These are phyloP conservation scores for Auanema sp. DNA, from an alignment of 2,888 invertebrate genomes.

Conservation along the genomic window DNA sequence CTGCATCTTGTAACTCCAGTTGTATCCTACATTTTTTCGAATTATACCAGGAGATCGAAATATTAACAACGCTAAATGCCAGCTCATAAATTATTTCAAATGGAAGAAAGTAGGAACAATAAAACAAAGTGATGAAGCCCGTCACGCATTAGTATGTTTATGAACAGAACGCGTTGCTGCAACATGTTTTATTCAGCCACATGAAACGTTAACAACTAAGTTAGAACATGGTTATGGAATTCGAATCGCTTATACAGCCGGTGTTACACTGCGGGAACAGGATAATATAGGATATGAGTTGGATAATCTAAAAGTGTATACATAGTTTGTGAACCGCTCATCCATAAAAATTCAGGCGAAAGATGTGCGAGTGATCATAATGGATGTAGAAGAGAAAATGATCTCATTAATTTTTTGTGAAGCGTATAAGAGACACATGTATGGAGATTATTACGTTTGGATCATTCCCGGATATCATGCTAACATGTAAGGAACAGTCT, in stretches of 20 bases:
- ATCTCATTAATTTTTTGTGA: slow-evolving; percentile 72
- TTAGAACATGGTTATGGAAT: slow-evolving; percentile 54
- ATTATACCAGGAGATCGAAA: slow-evolving; percentile 60
- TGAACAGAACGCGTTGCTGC: neutral
- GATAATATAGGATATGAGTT: slow-evolving; percentile 53
- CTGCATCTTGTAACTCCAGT: too few species aligned
- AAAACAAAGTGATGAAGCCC: slow-evolving; percentile 85
- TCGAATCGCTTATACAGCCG: slow-evolving; percentile 59
- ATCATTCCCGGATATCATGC: slow-evolving; percentile 77
- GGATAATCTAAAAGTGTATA: slow-evolving; percentile 55
- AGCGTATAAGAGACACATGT: slow-evolving; percentile 70
- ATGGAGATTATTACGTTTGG: slow-evolving; percentile 91
- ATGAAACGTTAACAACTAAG: slow-evolving; percentile 58
- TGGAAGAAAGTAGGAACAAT: slow-evolving; percentile 97
- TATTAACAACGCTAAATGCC: slow-evolving; percentile 68
- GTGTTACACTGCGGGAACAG: slow-evolving; percentile 54
- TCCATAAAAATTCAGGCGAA: slow-evolving; percentile 69
- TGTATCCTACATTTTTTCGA: slow-evolving; percentile 62
- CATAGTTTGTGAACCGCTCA: neutral
- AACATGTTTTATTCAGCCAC: slow-evolving; percentile 46
- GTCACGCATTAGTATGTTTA: slow-evolving; percentile 79
- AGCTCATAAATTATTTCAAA: slow-evolving; percentile 85
- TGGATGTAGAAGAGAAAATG: slow-evolving; percentile 93
- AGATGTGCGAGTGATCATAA: slow-evolving; percentile 90
- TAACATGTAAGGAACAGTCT: slow-evolving; percentile 38